phyloP scores from a whole-genome alignment of 2,113 vertebrate species.

The Dicerorhinus sumatrensis region DNA sequence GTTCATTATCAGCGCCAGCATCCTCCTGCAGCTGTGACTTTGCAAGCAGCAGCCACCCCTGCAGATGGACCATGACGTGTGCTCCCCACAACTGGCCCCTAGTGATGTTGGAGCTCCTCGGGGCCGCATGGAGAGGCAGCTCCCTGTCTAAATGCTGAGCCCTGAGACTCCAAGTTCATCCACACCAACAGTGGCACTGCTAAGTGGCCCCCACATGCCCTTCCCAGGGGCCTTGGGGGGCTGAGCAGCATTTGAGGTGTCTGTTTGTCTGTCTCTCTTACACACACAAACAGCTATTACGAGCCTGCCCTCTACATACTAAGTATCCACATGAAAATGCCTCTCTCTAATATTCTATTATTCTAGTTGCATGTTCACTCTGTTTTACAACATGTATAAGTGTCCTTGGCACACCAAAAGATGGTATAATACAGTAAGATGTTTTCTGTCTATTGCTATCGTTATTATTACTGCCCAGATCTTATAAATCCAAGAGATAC shows the following conservation, averaged over 20 bases:
- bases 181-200: background rate
- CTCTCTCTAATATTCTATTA: background rate
- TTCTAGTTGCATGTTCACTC: background rate
- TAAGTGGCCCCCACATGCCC: background rate
- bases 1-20: rapidly evolving
- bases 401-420: background rate
- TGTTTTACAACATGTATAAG: background rate
- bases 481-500: background rate
- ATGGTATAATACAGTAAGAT: background rate
- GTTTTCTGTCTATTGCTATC: background rate
- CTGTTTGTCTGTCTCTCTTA: background rate
- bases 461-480: background rate
- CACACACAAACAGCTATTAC: background rate
- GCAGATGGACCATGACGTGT: background rate
- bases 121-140: background rate
- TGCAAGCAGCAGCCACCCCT: background rate
- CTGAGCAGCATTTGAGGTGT: background rate
- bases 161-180: background rate
- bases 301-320: background rate
- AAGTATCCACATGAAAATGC: background rate
- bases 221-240: too few relatives aligned
- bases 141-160: background rate
- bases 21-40: background rate
- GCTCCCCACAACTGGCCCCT: background rate
- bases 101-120: background rate